Evolutionary conservation across 2,888 invertebrate genomes (phyloP), one percentile per base, ranked within the genome.

Genomic region (Leptopilina drosophilae): DNA sequence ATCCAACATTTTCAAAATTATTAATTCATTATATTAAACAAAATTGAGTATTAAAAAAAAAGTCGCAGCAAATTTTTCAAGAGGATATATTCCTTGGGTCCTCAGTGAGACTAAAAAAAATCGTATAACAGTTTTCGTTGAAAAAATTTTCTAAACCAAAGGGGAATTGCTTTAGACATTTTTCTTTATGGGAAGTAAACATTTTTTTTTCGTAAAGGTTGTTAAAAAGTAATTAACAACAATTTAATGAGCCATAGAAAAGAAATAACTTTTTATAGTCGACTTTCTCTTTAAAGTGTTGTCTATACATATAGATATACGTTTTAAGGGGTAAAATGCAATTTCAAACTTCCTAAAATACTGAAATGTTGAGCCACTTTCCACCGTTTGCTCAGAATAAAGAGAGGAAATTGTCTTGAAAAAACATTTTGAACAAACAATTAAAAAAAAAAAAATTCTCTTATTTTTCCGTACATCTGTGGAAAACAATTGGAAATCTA

Each of bases 171-270:
- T n/a, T 59, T 59, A n/a, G 15, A 20, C 62, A 15, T 62, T 20
- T 62, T 62, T 62, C 5, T 15, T 15, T 9, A 15, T 15, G 15
- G n/a, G 9, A 62, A 62, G 49, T 49, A 49, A 49, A 49, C 12
- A 49, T 49, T 49, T 49, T 15, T 15, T 62, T 62, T 62, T 20
- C 62, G 20, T 20, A 62, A 20, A 62, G 9, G 20, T 20, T 62
- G 62, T 62, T 62, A 62, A 62, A 15, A 62, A 62, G 62, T 20
- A 62, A 62, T 62, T 62, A 62, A 62, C 62, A 62, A 15, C 62
- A 62, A 42, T 62, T 62, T 62, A 62, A 62, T 20, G 62, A 20
- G 9, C 15, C 62, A 62, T 62, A 62, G 15, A 62, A 62, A 62
- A 62, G 62, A 15, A 15, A 62, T 62, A 62, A 62, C 62, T 26